Base-by-base conservation (phyloP, 2,113 vertebrate genomes). In the Meriones unguiculatus region DNA sequence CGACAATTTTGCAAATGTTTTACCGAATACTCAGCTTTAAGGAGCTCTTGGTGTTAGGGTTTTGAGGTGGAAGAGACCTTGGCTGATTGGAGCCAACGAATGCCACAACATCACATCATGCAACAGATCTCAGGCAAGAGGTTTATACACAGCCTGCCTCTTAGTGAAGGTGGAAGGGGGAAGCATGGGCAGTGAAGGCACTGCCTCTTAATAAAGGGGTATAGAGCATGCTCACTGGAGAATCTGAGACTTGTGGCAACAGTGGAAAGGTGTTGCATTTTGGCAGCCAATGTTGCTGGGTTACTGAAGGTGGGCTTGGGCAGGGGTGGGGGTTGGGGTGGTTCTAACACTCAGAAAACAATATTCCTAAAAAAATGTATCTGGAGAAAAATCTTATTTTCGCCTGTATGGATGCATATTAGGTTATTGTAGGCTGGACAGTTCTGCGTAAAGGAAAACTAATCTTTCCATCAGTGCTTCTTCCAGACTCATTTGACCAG, bases 351-450 rank as follows among this genome's bases (percentile, higher is more conserved):
- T 86, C 59, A 8, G 25, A 41, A 82, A 91, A 59, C 35, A 82
- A 35, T 59, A 59, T n/a, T 81, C 30, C 10, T 82, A 35, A 82
- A 82, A 6, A n/a, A 35, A 59, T 24, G 5, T 25, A 72, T 80
- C 52, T 84, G 22, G n/a, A n/a, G 46, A 57, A 70, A 91, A 65
- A 10, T 70, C 35, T 85, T 90, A 76, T 64, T 72, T 96, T 96
- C 80, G 84, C 4, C 25, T 65, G 10, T 70, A 15, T 80, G 46
- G 20, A 82, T 91, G 2, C 6, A 67, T 84, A n/a, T 86, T 62
- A 76, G 7, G 64, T 70, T 81, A 82, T 73, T 95, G 87, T 8
- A 94, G 73, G 28, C 8, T 93, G 76, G 30, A 30, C 35, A 88
- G 17, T 90, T 10, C 50, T 96, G n/a, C 18, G 70, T 70, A 92